phyloP scores from a whole-genome alignment of 92 coral and sea anemone species.

The Porites rus region DNA sequence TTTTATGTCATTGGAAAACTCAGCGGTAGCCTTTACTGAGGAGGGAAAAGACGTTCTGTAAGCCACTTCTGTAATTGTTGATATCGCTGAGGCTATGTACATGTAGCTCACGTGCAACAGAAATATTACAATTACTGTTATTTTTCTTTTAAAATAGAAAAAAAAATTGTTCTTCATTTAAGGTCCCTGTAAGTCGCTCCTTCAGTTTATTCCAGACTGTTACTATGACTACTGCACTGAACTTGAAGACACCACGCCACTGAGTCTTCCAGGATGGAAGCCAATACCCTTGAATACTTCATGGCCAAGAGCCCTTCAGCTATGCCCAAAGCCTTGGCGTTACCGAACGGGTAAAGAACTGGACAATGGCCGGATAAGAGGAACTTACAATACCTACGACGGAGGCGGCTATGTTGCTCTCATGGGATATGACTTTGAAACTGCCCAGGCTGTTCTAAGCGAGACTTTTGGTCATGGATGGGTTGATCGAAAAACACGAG shows the following conservation, averaged over 20 bases:
- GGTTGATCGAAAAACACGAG: conserved; percentile 61
- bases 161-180: not conserved
- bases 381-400: conserved; percentile 9
- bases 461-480: conserved; percentile 49
- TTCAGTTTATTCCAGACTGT: not conserved
- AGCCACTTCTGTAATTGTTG: too few relatives aligned
- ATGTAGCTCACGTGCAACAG: too few relatives aligned
- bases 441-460: conserved; percentile 34
- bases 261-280: conserved; percentile 58
- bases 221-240: conserved; percentile 24
- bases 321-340: conserved; percentile 67
- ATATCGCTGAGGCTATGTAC: too few relatives aligned
- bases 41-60: too few relatives aligned
- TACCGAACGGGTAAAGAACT: conserved; percentile 21
- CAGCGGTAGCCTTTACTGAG: too few relatives aligned
- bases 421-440: conserved; percentile 54
- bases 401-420: conserved; percentile 61
- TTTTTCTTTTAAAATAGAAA: not conserved
- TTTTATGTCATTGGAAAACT: too few relatives aligned
- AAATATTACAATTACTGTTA: too few relatives aligned
- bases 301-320: conserved; percentile 25
- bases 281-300: conserved; percentile 36
- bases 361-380: conserved; percentile 15
- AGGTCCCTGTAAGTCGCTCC: conserved; percentile 9
- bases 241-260: conserved; percentile 21